Percentiles rank a stretch among this genome's conserved stretches.
Conservation (phyloP, 2,113 vertebrate species). For the Dasyprocta punctata region DNA sequence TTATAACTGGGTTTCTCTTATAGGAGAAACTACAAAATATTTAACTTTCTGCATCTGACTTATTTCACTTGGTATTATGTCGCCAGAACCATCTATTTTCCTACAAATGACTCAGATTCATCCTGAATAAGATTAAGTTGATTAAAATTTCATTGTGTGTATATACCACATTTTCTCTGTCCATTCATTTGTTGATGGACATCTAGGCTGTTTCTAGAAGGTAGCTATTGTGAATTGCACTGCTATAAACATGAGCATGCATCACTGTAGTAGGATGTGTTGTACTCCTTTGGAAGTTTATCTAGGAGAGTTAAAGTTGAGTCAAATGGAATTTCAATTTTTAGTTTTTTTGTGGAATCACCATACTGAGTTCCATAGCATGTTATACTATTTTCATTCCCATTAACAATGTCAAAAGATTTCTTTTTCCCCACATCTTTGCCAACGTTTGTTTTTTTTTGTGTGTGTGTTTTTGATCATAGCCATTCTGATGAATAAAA, state of each 20-base stretch:
- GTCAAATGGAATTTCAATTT: background rate
- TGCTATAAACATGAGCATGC: background rate
- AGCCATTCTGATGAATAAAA: background rate
- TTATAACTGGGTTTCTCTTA: background rate
- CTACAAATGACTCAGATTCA: background rate
- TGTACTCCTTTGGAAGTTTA: background rate
- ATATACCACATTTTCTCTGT: too few species aligned
- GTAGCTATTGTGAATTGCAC: background rate
- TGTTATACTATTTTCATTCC: background rate
- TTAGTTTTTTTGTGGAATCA: background rate
- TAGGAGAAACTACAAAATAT: background rate
- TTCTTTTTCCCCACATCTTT: background rate
- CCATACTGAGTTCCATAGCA: background rate
- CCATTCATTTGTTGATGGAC: background rate
- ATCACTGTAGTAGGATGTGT: background rate
- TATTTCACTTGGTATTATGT: background rate
- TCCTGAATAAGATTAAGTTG: background rate
- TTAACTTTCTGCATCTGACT: background rate
- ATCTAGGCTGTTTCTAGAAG: background rate
- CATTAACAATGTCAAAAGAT: too few species aligned
- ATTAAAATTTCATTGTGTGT: background rate
- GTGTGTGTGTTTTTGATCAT: background rate
- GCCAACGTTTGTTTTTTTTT: background rate
- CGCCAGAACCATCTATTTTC: background rate
- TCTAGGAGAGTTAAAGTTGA: background rate